phyloP scores from a whole-genome alignment of 1,140 invertebrate genomes.

The Drosophila ogumai region DNA sequence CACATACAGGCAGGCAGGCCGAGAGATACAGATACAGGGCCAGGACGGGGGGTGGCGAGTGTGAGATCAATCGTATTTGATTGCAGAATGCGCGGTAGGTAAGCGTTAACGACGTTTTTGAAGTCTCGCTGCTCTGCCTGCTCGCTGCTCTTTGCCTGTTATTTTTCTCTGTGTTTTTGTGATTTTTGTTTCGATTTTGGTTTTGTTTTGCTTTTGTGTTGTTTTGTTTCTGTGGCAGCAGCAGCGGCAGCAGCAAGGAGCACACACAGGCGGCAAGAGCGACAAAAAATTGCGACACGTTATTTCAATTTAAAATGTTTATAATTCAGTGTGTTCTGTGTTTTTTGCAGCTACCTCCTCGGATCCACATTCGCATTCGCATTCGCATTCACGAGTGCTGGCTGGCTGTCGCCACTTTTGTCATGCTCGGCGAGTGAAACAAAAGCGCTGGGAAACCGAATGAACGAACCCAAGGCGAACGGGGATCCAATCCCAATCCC shows the following conservation, averaged over 20 bases:
- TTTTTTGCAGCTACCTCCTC: constrained; percentile 39
- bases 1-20: constrained; percentile 5
- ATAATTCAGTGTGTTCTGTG: constrained; percentile 78
- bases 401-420: constrained; percentile 66
- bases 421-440: constrained; percentile 58
- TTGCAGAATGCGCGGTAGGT: constrained; percentile 83
- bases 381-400: constrained; percentile 36
- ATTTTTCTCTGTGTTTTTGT: constrained; percentile 13
- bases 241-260: constrained; percentile 22
- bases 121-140: constrained; percentile 63
- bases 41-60: constrained; percentile 32
- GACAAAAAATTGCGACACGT: constrained; percentile 81
- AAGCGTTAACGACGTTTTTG: constrained; percentile 83
- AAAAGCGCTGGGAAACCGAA: constrained; percentile 55
- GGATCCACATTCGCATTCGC: constrained; percentile 31
- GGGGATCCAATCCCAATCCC: constrained; percentile 32
- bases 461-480: constrained; percentile 25
- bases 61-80: constrained; percentile 82
- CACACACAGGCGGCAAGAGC: constrained; percentile 29
- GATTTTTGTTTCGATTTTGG: constrained; percentile 16
- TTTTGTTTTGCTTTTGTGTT: constrained; percentile 24
- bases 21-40: constrained; percentile 11
- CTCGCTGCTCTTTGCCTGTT: constrained; percentile 32
- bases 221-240: constrained; percentile 34
- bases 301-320: constrained; percentile 84